Evolutionary conservation across 1,140 invertebrate species (phyloP).

Genomic region (Drosophila takahashii): DNA sequence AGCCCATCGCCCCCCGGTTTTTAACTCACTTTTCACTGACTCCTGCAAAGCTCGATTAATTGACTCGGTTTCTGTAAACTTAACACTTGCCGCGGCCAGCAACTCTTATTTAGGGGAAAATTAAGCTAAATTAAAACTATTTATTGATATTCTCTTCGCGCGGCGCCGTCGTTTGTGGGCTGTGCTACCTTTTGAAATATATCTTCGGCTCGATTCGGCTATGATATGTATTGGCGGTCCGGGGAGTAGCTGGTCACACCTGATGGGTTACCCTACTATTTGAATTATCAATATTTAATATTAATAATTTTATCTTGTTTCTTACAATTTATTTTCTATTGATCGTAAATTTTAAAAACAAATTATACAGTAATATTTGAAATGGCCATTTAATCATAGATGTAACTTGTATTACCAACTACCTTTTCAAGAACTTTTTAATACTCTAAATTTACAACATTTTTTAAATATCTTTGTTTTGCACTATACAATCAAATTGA

Average conservation of each 20-base stretch:
- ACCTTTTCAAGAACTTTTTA: too few species aligned
- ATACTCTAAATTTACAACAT: too few species aligned
- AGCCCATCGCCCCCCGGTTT: background rate
- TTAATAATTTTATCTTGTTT: background rate
- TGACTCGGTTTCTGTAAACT: slow-evolving; percentile 62
- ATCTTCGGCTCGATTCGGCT: background rate
- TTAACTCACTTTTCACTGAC: slow-evolving; percentile 50
- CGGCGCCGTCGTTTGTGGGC: slow-evolving; percentile 25
- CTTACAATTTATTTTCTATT: too few species aligned
- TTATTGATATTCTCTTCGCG: slow-evolving; percentile 40
- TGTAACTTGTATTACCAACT: too few species aligned
- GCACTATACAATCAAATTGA: too few species aligned
- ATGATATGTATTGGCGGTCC: background rate
- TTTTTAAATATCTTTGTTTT: too few species aligned
- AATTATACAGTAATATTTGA: too few species aligned
- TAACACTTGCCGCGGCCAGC: slow-evolving; percentile 24
- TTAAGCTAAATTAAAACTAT: slow-evolving; percentile 34
- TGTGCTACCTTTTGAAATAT: background rate
- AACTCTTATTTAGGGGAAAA: slow-evolving; percentile 11
- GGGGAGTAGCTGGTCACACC: background rate
- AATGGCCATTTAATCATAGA: too few species aligned
- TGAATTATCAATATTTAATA: background rate
- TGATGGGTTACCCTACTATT: background rate
- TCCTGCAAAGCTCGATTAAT: slow-evolving; percentile 38
- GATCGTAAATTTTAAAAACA: too few species aligned